phyloP scores from a whole-genome alignment of 1,140 invertebrate genomes.

The Lucilia sericata region DNA sequence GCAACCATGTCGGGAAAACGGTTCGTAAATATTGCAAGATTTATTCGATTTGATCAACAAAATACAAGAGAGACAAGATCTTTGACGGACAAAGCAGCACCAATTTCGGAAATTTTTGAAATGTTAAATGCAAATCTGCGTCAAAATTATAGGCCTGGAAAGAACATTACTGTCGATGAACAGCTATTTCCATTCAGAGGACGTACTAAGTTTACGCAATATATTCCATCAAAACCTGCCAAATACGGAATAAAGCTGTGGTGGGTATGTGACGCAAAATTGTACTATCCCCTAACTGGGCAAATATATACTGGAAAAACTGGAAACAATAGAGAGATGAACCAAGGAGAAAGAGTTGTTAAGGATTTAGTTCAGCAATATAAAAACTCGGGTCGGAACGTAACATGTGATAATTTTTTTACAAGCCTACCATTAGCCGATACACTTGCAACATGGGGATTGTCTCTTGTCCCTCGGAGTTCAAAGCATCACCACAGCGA shows the following conservation, averaged over 20 bases:
- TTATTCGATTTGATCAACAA: conserved; percentile 60
- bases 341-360: no score
- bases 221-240: no score
- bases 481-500: no score
- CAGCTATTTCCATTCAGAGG: conserved; percentile 65
- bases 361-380: no score
- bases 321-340: no score
- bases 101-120: conserved; percentile 20
- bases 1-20: not conserved
- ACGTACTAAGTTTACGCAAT: conserved; percentile 60
- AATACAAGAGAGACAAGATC: conserved; percentile 51
- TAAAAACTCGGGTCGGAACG: no score
- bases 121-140: conserved; percentile 56
- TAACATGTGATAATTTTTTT: no score
- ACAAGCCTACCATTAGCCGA: no score
- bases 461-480: no score
- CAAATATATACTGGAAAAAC: no score
- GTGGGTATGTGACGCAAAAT: conserved; percentile 40
- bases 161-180: conserved; percentile 64
- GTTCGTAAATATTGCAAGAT: conserved; percentile 29
- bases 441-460: no score
- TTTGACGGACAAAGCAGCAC: conserved; percentile 52
- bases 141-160: conserved; percentile 30
- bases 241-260: conserved; percentile 49
- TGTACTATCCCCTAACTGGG: no score